Evolutionary conservation across 2,888 invertebrate genomes (phyloP), one percentile per base, ranked within the genome.

Genomic region (Cerastis leucographa): DNA sequence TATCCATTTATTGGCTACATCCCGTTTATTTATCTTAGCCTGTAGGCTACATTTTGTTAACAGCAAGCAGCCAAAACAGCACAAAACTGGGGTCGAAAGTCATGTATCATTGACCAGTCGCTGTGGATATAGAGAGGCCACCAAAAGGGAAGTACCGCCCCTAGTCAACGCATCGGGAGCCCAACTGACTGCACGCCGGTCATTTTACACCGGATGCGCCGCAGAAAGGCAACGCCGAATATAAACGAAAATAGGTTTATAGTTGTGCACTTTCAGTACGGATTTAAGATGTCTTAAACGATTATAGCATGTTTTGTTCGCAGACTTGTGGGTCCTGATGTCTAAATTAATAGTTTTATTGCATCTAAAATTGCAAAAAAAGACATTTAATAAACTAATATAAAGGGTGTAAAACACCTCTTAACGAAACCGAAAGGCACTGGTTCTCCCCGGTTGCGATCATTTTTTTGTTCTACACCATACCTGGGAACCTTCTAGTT

Each of bases 141-240:
- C 6, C 17, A 56, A 74, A 71, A 74, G 29, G 66, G 69, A 54
- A 70, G 25, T 75, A 29, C 25, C 65, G 59, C 69, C 59, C 9
- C 46, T n/a, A 49, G 44, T 22, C 11, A 64, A 25, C 42, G 46
- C 54, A 49, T 17, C 42, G 35, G 12, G 14, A 46, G 25, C 44
- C 51, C 71, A 22, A 12, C 49, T 62, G 71, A 73, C 81, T 81
- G 54, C 64, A 71, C 25, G 59, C 40, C 64, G 61, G 70, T 51
- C 70, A 76, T 71, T 80, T 35, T 42, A 73, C 81, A 67, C 72
- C 70, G 69, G 51, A 72, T 42, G 59, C 67, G n/a, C 61, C 59
- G 70, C 75, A 73, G 59, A 62, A 51, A 73, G 51, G 67, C 81
- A 54, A 44, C 6, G 19, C 29, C 12, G 19, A 80, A 66, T 25